These are phyloP conservation scores for Aurelia sp. DNA, from an alignment of 30 jellyfish, hydroid and myxozoan species.

Conservation along the genomic window DNA sequence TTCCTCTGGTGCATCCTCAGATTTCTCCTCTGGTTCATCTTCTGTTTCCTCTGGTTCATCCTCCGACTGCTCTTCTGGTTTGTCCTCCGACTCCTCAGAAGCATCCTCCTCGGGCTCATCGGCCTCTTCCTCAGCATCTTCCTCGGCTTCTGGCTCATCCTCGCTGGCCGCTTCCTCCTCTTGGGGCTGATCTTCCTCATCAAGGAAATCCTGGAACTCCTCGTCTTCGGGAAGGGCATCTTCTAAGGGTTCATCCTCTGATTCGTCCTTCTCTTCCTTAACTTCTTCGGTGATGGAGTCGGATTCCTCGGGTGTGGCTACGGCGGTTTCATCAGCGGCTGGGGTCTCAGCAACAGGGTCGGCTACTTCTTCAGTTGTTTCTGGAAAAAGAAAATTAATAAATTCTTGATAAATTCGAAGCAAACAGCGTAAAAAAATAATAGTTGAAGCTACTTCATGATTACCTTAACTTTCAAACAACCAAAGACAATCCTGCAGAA, in stretches of 20 bases:
- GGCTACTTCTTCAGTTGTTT: no score
- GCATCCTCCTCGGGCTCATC: slow-evolving; percentile 6
- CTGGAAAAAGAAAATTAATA: not conserved
- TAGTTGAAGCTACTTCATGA: no score
- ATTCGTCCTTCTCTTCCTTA: slow-evolving; percentile 49
- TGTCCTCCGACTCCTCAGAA: slow-evolving; percentile 2
- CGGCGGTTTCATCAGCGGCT: slow-evolving; percentile 39
- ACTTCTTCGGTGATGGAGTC: slow-evolving; percentile 44
- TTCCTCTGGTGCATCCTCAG: slow-evolving; percentile 51
- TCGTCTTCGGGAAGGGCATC: slow-evolving; percentile 78
- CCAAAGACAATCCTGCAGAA: no score
- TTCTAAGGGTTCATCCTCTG: slow-evolving; percentile 54
- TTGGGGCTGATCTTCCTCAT: slow-evolving; percentile 30
- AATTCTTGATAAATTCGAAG: no score
- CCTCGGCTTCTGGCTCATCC: slow-evolving; percentile 35
- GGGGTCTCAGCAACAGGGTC: not conserved
- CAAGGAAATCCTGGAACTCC: slow-evolving; percentile 59
- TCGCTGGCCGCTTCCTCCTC: slow-evolving; percentile 52
- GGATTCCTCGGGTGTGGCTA: slow-evolving; percentile 33
- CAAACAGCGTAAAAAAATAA: no score
- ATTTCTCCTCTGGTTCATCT: slow-evolving; percentile 56
- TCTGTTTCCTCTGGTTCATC: slow-evolving; percentile 33
- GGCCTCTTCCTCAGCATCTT: not conserved
- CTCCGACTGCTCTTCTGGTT: slow-evolving; percentile 36
- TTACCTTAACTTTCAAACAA: no score